Conservation (phyloP, 2,797 vertebrate species). For the Apodemus agrarius region DNA sequence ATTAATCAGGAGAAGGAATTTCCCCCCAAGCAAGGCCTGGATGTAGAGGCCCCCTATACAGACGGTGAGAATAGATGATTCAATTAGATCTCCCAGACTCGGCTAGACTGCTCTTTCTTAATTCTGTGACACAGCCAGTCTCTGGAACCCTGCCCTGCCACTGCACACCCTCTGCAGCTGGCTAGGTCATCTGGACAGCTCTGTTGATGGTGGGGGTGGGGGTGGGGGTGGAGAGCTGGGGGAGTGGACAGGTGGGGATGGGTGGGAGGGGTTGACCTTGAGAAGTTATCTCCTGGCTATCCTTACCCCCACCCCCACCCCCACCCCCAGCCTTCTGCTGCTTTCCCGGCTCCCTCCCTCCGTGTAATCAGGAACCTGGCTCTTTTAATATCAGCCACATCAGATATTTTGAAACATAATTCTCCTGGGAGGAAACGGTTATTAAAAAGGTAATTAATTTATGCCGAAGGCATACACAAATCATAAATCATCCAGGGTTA, state of each 20-base stretch:
- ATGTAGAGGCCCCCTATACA: neutral
- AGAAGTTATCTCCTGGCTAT: neutral
- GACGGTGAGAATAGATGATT: neutral
- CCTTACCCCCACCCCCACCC: neutral
- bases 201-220: neutral
- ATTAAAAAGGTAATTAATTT: constrained; percentile 47
- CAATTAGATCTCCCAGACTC: neutral
- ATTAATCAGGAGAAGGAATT: constrained; percentile 34
- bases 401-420: neutral
- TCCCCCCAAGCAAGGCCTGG: neutral
- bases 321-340: neutral
- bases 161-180: accelerated
- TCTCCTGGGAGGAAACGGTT: neutral
- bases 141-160: neutral
- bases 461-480: constrained; percentile 23
- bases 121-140: neutral
- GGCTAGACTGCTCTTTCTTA: neutral
- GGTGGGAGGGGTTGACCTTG: neutral
- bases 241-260: neutral
- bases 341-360: neutral
- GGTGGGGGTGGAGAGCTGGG: accelerated
- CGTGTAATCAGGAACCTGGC: neutral
- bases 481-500: neutral
- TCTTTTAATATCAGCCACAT: neutral
- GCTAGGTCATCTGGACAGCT: neutral